phyloP scores from a whole-genome alignment of 2,888 invertebrate genomes.

The Ferdinandea cuprea region DNA sequence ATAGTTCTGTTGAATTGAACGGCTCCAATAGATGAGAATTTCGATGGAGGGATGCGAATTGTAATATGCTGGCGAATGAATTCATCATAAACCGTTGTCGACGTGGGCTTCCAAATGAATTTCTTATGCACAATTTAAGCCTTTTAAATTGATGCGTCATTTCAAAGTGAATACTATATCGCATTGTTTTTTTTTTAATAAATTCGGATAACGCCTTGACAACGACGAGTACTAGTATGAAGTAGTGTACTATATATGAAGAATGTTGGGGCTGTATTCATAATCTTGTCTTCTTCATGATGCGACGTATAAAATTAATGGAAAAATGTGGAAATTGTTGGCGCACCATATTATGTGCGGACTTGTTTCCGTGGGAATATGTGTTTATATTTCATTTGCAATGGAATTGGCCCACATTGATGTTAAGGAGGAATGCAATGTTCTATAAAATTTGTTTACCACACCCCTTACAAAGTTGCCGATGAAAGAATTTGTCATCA shows the following conservation, averaged over 20 bases:
- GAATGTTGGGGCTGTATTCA: not conserved
- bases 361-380: slow-evolving; percentile 28
- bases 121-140: slow-evolving; percentile 10
- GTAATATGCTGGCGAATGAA: slow-evolving; percentile 2
- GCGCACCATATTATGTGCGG: not conserved
- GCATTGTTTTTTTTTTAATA: not conserved
- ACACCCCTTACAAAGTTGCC: not conserved
- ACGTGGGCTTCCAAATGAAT: slow-evolving; percentile 8
- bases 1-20: slow-evolving; percentile 17
- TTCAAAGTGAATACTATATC: not conserved
- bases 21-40: not conserved
- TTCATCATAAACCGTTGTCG: not conserved
- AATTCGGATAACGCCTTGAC: slow-evolving; percentile 34
- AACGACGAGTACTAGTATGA: not conserved
- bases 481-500: slow-evolving; percentile 4
- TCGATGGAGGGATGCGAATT: not conserved
- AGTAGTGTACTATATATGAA: not conserved
- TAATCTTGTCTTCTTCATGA: slow-evolving; percentile 6
- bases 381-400: slow-evolving; percentile 10
- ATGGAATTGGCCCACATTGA: slow-evolving; percentile 10
- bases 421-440: slow-evolving; percentile 6
- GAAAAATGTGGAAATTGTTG: slow-evolving; percentile 22
- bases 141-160: slow-evolving; percentile 28
- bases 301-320: slow-evolving; percentile 6
- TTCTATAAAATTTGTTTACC: slow-evolving; percentile 1